Conservation (phyloP, 1,140 invertebrate genomes). For the Phocides pigmalion region DNA sequence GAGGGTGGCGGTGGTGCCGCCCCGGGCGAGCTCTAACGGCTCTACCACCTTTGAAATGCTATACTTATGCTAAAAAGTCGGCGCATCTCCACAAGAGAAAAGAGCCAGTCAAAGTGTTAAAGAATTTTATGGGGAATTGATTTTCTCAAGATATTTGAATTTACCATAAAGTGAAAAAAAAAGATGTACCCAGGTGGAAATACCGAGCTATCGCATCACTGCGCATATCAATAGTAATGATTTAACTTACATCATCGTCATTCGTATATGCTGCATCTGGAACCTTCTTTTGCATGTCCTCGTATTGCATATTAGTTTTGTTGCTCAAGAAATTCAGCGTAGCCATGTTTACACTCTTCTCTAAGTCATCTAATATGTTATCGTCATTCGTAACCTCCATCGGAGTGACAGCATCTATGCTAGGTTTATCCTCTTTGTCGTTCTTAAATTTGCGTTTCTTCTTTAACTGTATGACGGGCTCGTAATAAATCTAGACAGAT, state of each 20-base stretch:
- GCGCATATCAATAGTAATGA: no score
- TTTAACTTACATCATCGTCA: slow-evolving; percentile 4
- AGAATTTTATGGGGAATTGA: no score
- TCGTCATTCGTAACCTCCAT: not conserved
- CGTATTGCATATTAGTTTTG: not conserved
- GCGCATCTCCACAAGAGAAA: no score
- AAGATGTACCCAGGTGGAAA: no score
- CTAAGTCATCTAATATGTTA: not conserved
- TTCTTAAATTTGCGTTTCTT: not conserved
- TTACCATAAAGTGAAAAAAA: no score
- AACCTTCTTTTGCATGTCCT: not conserved
- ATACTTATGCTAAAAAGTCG: no score
- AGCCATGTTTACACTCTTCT: not conserved
- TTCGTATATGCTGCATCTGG: not conserved
- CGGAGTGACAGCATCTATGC: not conserved
- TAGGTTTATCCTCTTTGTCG: not conserved
- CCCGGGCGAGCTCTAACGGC: no score
- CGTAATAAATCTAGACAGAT: slow-evolving; percentile 2
- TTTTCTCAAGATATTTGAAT: no score
- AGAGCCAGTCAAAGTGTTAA: no score
- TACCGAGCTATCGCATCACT: no score
- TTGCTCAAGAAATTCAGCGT: not conserved
- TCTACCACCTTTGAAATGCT: no score
- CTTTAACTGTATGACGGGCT: not conserved
- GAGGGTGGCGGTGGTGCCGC: no score